A percentile compares a stretch with the other conserved stretches of the same genome.
Conservation (phyloP, 2,888 invertebrate genomes). For the Agrochola macilenta region DNA sequence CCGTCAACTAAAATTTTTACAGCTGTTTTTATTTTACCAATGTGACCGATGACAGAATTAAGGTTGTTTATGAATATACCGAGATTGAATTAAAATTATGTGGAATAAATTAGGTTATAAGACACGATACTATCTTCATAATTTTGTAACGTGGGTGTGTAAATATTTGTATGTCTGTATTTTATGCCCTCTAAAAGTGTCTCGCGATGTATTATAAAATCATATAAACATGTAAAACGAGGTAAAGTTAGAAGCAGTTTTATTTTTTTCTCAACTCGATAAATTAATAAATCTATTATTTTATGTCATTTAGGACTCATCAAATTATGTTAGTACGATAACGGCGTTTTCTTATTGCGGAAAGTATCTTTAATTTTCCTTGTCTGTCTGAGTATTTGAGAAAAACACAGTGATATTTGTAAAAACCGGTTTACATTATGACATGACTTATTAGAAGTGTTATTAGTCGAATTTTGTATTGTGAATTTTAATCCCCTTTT, state of each 20-base stretch:
- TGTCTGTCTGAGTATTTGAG: slow-evolving; percentile 1
- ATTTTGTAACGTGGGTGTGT: slow-evolving; percentile 76
- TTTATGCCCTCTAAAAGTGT: slow-evolving; percentile 69
- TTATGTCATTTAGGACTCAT: slow-evolving; percentile 62
- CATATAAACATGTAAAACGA: slow-evolving; percentile 51
- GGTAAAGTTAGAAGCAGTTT: slow-evolving; percentile 46
- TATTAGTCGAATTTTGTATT: not conserved
- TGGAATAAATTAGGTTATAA: slow-evolving; percentile 82
- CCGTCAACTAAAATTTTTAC: slow-evolving; percentile 85
- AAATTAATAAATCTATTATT: slow-evolving; percentile 66
- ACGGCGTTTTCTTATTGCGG: slow-evolving; percentile 58
- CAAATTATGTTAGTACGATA: slow-evolving; percentile 63
- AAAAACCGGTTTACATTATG: not conserved
- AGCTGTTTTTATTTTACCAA: slow-evolving; percentile 85
- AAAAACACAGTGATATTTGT: not conserved
- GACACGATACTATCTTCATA: slow-evolving; percentile 80
- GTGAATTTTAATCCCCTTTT: not conserved
- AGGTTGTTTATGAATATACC: slow-evolving; percentile 85
- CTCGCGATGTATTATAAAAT: slow-evolving; percentile 66
- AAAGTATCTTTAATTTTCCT: slow-evolving; percentile 12
- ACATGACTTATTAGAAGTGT: not conserved
- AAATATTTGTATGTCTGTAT: slow-evolving; percentile 72
- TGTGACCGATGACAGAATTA: slow-evolving; percentile 89
- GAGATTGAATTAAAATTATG: slow-evolving; percentile 83
- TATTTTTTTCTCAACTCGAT: slow-evolving; percentile 53